Conservation (phyloP, 30 jellyfish, hydroid and myxozoan species). For the Cassiopea andromeda region DNA sequence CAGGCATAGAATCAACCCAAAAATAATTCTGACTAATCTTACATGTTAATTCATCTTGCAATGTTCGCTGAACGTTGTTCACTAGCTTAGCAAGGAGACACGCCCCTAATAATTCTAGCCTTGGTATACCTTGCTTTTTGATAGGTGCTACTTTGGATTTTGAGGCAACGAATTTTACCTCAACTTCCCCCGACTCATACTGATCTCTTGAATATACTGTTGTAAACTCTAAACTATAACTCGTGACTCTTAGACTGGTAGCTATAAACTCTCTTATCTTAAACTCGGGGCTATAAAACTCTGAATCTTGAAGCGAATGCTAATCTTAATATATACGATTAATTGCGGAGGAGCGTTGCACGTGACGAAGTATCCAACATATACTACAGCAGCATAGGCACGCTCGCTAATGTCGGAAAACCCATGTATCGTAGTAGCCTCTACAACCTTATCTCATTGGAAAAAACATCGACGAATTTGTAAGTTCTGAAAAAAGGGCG, state of each 20-base stretch:
- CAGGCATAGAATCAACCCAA: background rate
- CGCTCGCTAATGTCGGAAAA: constrained; percentile 1
- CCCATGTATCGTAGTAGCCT: background rate
- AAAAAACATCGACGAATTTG: background rate
- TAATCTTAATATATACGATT: too few relatives aligned
- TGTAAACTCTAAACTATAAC: too few relatives aligned
- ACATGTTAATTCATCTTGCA: background rate
- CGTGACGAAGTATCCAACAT: too few relatives aligned
- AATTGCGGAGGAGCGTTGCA: too few relatives aligned
- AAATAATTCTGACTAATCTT: background rate
- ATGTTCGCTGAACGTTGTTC: background rate
- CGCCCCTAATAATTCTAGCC: constrained; percentile 18
- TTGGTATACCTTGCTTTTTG: background rate
- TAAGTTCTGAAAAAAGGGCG: background rate
- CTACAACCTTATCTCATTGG: background rate
- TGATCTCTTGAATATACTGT: background rate
- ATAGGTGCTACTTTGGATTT: constrained; percentile 8
- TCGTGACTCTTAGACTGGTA: too few relatives aligned
- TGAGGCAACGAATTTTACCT: background rate
- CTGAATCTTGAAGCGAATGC: too few relatives aligned
- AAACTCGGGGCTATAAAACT: too few relatives aligned
- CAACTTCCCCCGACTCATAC: constrained; percentile 11
- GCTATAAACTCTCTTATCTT: too few relatives aligned
- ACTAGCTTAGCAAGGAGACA: background rate
- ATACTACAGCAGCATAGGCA: constrained; percentile 5